A percentile compares a stretch with the other conserved stretches of the same genome.
Conservation (phyloP, 2,797 vertebrate genomes). For the Perodicticus potto region DNA sequence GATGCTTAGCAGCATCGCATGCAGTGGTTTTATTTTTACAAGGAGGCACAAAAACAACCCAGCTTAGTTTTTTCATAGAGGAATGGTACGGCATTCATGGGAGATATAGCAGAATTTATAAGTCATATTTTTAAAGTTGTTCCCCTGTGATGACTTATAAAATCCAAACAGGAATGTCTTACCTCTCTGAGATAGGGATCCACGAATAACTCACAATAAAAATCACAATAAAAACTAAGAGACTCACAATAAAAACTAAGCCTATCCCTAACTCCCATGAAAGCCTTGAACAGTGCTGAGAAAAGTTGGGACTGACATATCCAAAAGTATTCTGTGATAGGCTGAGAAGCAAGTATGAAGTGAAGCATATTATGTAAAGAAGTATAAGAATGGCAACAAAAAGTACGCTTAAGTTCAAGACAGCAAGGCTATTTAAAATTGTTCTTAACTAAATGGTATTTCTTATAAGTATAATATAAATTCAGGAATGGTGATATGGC, state of each 20-base stretch:
- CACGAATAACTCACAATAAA: background rate
- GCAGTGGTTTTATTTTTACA: background rate
- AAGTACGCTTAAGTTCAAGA: background rate
- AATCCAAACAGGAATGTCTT: background rate
- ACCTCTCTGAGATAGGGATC: background rate
- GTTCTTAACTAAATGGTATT: background rate
- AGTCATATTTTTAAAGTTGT: background rate
- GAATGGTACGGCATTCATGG: background rate
- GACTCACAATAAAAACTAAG: background rate
- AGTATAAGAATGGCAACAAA: background rate
- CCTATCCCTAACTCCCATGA: background rate
- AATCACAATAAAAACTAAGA: background rate
- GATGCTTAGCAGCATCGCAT: rapidly evolving
- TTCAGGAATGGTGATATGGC: background rate
- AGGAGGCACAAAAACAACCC: background rate
- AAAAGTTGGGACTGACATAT: background rate
- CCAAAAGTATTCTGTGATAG: background rate
- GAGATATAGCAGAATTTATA: background rate
- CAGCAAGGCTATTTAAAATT: background rate
- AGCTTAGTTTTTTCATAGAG: background rate
- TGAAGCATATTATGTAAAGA: background rate
- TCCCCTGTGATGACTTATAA: slow-evolving; percentile 13
- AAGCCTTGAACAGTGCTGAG: background rate
- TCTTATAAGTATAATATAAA: background rate
- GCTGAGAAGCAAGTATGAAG: background rate